Conservation (phyloP, 1,140 invertebrate species). For the Leucophenga varia region DNA sequence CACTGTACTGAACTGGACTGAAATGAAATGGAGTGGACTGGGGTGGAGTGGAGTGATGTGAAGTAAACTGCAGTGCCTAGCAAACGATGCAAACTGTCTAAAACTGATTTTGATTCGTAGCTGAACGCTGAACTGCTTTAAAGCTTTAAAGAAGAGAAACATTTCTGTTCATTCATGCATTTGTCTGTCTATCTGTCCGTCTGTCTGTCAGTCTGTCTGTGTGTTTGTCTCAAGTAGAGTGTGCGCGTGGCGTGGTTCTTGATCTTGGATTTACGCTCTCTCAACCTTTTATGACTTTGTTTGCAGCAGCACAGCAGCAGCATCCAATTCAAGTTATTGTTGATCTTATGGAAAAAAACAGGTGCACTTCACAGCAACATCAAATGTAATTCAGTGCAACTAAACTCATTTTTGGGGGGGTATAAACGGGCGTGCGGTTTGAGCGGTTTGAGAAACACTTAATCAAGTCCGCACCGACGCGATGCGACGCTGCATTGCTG, state of each 20-base stretch:
- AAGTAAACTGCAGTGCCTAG: too few relatives aligned
- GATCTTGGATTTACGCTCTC: too few relatives aligned
- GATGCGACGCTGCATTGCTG: constrained; percentile 19
- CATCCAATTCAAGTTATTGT: constrained; percentile 24
- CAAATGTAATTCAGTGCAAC: constrained; percentile 12
- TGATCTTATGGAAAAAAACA: constrained; percentile 41
- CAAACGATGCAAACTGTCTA: too few relatives aligned
- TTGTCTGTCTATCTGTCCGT: constrained; percentile 11
- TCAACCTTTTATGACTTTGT: constrained; percentile 53
- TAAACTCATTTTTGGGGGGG: not conserved
- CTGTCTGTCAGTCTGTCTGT: constrained; percentile 4
- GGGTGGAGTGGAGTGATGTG: too few relatives aligned
- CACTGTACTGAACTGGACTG: too few relatives aligned
- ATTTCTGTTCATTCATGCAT: too few relatives aligned
- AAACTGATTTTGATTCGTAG: too few relatives aligned
- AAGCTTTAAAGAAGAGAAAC: too few relatives aligned
- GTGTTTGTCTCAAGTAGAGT: not conserved
- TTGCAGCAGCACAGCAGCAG: constrained; percentile 14
- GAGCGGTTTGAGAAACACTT: constrained; percentile 27
- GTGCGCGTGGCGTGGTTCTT: too few relatives aligned
- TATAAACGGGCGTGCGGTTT: too few relatives aligned
- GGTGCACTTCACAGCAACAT: constrained; percentile 53
- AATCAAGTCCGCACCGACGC: constrained; percentile 38
- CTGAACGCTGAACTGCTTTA: too few relatives aligned
- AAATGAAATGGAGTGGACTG: too few relatives aligned